phyloP scores from a whole-genome alignment of 2,888 invertebrate species.

The Drosophila stalkeri region DNA sequence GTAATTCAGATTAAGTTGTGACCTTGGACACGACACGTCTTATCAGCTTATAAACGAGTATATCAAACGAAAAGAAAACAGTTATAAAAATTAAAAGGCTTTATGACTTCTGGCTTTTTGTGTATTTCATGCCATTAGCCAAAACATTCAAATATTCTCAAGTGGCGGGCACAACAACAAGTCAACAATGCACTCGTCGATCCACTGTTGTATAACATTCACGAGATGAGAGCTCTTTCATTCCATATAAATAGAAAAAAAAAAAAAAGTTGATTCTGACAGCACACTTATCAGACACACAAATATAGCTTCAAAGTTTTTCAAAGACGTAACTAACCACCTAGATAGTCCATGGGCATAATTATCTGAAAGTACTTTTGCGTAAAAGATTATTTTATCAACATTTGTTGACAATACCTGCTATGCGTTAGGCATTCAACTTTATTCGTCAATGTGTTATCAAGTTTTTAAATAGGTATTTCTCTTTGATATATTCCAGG shows the following conservation, averaged over 20 bases:
- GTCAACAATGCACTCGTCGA: not conserved
- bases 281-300: not conserved
- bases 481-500: not conserved
- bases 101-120: not conserved
- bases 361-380: not conserved
- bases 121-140: not conserved
- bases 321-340: not conserved
- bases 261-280: too few species aligned
- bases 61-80: constrained; percentile 1
- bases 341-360: not conserved
- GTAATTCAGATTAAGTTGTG: not conserved
- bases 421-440: not conserved
- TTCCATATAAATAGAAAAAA: not conserved
- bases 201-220: not conserved
- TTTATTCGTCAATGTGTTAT: not conserved
- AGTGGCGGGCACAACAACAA: not conserved
- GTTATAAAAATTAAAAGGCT: not conserved
- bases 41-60: not conserved
- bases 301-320: not conserved
- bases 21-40: constrained; percentile 16
- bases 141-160: not conserved
- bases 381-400: not conserved
- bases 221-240: not conserved
- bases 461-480: not conserved
- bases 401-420: not conserved